Conservation (phyloP, 2,888 invertebrate species). For the Heliconius cydno region DNA sequence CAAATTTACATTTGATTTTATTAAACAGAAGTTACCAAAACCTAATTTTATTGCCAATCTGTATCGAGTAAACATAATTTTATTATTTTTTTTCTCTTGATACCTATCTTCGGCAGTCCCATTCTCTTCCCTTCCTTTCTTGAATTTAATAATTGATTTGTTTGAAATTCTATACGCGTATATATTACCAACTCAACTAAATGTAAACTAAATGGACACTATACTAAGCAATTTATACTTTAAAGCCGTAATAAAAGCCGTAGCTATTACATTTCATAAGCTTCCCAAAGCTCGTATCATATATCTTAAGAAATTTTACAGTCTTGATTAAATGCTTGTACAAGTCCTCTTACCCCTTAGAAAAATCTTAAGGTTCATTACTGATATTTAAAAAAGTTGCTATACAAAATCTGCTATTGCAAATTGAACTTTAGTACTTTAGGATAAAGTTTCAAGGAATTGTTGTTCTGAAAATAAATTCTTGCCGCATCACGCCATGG, state of each 20-base stretch:
- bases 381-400: slow-evolving; percentile 48
- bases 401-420: slow-evolving; percentile 12
- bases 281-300: slow-evolving; percentile 23
- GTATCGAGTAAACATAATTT: not conserved
- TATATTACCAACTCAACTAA: not conserved
- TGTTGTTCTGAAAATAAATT: slow-evolving; percentile 20
- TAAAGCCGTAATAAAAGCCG: not conserved
- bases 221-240: not conserved
- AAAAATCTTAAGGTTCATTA: slow-evolving; percentile 73
- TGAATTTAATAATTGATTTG: not conserved
- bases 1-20: slow-evolving; percentile 34
- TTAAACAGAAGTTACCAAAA: slow-evolving; percentile 20
- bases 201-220: not conserved
- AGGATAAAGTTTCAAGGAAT: slow-evolving; percentile 8
- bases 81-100: no score
- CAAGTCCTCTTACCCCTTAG: slow-evolving; percentile 64
- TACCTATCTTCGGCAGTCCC: not conserved
- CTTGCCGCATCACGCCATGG: slow-evolving; percentile 48
- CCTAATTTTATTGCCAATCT: slow-evolving; percentile 12
- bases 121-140: not conserved
- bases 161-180: not conserved
- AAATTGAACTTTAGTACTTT: slow-evolving; percentile 4
- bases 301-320: slow-evolving; percentile 31
- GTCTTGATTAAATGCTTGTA: slow-evolving; percentile 71
- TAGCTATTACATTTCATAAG: slow-evolving; percentile 26